Percentiles rank a stretch among this genome's conserved stretches.
Evolutionary conservation across 2,797 vertebrate species (phyloP).

Genomic region (Calcarius lapponicus): DNA sequence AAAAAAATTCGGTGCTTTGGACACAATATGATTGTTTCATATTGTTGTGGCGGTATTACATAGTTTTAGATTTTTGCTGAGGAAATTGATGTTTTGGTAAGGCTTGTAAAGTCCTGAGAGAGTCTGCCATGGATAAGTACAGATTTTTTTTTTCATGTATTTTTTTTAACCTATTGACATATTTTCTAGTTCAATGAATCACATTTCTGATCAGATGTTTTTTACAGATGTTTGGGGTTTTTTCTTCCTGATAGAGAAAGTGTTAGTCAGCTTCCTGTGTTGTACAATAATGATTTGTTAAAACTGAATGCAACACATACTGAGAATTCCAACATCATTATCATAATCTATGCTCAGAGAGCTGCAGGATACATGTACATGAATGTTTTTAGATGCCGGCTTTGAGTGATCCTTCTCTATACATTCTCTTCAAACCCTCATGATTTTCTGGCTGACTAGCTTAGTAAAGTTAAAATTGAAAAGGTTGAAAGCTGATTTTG

Average conservation of each 20-base stretch:
- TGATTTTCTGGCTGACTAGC: neutral
- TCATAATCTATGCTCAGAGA: neutral
- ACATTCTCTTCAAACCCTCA: neutral
- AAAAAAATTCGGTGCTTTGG: neutral
- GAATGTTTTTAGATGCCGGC: neutral
- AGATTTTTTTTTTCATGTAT: neutral
- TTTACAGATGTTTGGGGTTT: neutral
- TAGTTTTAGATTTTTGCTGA: neutral
- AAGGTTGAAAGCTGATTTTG: neutral
- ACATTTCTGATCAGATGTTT: neutral
- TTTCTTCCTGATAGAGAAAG: neutral
- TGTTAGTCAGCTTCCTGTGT: neutral
- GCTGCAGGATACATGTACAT: neutral
- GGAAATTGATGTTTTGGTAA: neutral
- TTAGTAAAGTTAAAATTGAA: neutral
- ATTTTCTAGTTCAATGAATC: neutral
- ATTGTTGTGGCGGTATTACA: neutral
- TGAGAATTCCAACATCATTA: neutral
- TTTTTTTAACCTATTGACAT: neutral
- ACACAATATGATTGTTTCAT: neutral
- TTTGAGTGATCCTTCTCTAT: neutral
- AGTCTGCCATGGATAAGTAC: neutral
- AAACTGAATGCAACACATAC: neutral
- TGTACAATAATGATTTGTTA: neutral
- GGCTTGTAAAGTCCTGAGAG: neutral